Conservation (phyloP, 2,888 invertebrate species). For the Camponotus fellah region DNA sequence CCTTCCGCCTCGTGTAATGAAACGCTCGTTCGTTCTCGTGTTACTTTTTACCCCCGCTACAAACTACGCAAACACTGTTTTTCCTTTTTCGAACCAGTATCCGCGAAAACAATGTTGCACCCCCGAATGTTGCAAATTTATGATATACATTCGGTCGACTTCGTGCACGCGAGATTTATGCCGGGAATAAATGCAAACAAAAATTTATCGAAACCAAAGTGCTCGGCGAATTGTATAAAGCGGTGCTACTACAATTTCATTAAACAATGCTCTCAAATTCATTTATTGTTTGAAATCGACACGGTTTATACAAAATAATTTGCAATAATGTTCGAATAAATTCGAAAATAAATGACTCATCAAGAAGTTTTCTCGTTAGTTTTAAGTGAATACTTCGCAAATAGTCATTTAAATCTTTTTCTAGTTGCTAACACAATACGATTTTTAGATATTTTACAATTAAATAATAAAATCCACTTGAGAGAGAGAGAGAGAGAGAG, state of each 20-base stretch:
- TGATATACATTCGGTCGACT: constrained; percentile 48
- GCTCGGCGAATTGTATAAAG: constrained; percentile 1
- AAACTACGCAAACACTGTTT: constrained; percentile 50
- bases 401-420: not conserved
- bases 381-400: not conserved
- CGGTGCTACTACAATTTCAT: constrained; percentile 1
- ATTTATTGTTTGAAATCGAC: not conserved
- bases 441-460: not conserved
- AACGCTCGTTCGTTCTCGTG: constrained; percentile 66
- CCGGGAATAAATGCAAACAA: constrained; percentile 39
- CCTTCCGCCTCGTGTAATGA: constrained; percentile 65
- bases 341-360: not conserved
- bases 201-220: constrained; percentile 37
- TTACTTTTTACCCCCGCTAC: constrained; percentile 51
- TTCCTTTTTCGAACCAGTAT: constrained; percentile 51
- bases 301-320: not conserved
- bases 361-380: not conserved
- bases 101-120: constrained; percentile 54
- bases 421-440: not conserved
- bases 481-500: not conserved
- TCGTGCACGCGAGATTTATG: constrained; percentile 39
- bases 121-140: constrained; percentile 48
- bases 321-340: not conserved
- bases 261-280: not conserved
- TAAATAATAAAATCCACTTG: not conserved